Conservation (phyloP, 2,888 invertebrate species). For the Bimastos eiseni region DNA sequence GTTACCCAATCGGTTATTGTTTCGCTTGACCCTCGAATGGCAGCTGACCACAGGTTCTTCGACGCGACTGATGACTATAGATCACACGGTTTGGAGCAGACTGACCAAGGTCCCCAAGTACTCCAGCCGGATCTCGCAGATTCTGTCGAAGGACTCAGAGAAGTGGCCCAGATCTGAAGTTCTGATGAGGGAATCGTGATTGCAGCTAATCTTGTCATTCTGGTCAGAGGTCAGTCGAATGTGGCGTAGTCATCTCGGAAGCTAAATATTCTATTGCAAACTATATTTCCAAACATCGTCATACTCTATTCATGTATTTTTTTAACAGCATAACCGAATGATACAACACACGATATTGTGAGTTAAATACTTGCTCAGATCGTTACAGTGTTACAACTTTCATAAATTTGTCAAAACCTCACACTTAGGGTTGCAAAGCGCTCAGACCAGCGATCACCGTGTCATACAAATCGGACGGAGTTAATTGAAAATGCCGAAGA, state of each 20-base stretch:
- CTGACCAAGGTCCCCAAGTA: not conserved
- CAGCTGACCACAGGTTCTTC: not conserved
- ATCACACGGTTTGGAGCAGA: constrained; percentile 10
- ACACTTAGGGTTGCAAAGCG: no score
- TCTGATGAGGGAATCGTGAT: not conserved
- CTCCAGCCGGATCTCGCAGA: not conserved
- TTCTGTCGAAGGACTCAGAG: not conserved
- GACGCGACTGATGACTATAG: not conserved
- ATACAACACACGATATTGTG: no score
- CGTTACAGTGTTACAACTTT: no score
- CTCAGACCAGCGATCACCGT: no score
- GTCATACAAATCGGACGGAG: no score
- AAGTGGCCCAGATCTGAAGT: not conserved
- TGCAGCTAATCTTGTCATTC: not conserved
- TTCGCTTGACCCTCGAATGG: not conserved
- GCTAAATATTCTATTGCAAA: not conserved
- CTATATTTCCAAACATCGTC: not conserved
- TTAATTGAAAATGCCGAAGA: no score
- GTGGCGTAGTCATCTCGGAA: not conserved
- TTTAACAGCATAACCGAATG: no score
- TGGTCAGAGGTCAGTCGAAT: not conserved
- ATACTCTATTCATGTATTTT: no score
- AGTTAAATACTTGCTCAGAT: no score
- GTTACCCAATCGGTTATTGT: not conserved
- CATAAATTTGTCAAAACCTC: no score